Evolutionary conservation across 2,797 vertebrate genomes (phyloP), one percentile per base, ranked within the genome.

Genomic region (Crenichthys baileyi): DNA sequence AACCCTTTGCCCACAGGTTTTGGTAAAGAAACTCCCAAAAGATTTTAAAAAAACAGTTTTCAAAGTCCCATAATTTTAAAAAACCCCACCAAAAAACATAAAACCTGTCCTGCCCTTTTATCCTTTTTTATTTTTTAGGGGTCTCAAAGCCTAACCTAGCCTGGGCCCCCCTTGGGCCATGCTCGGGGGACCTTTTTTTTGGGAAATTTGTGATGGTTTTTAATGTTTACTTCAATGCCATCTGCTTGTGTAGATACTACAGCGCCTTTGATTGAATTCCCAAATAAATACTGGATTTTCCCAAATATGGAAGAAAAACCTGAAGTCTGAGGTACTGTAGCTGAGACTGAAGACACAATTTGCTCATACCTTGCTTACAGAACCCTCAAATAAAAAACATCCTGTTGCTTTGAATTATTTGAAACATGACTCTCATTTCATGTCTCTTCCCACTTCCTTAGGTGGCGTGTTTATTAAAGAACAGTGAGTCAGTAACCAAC

Each of bases 401-500:
- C 7, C 18, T 24, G 16, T 58, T 44, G 4, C 26, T 16, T 44
- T 29, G 3, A 58, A n/a, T 46, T 18, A 0, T 29, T 50, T 50
- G 16, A 50, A 46, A 29, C 29, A 41, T 12, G 5, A 29, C 13
- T n/a, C 24, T 56, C 12, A 44, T 73, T 36, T 68, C 31, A 8
- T 15, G 7, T 31, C 41, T 80, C 16, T 39, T 51, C 13, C 53
- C 1, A 16, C n/a, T 65, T 4, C n/a, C 70, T 67, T 79, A 96
- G 95, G 94, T 96, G 73, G 73, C 12, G 0, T 95, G 94, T 18
- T 20, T 91, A 46, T 53, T 94, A 53, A 58, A 63, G 41, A n/a
- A 0, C 20, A 75, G 9, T 0, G 0, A 8, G 0, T 1, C 81
- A 0, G 36, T 88, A 20, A 0, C 7, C 0, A 0, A 0, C 0